Conservation (phyloP, 2,888 invertebrate genomes). For the Drosophila neotestacea region DNA sequence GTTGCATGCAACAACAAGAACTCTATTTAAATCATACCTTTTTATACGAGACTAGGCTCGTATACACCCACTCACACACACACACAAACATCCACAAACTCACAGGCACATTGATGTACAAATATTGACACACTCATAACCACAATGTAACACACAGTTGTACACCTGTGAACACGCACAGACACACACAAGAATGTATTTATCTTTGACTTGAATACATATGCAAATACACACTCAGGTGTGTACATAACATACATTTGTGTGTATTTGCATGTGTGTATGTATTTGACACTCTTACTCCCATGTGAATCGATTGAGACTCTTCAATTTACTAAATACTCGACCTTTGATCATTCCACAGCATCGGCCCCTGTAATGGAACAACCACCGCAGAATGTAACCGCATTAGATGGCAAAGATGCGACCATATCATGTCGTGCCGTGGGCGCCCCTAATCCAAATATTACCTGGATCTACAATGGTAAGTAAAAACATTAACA, state of each 20-base stretch:
- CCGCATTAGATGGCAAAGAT: constrained; percentile 96
- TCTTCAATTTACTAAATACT: constrained; percentile 16
- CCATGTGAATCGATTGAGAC: neutral
- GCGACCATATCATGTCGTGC: constrained; percentile 95
- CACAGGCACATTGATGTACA: neutral
- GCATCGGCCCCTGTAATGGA: constrained; percentile 96
- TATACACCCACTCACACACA: neutral
- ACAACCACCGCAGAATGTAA: constrained; percentile 92
- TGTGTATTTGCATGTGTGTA: neutral
- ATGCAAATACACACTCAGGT: constrained; percentile 19
- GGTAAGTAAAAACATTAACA: constrained; percentile 87
- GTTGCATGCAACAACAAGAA: constrained; percentile 8
- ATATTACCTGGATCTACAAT: constrained; percentile 96
- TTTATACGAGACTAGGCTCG: constrained; percentile 6
- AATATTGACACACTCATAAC: constrained; percentile 25
- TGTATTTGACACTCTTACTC: constrained; percentile 11
- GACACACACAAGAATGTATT: constrained; percentile 13
- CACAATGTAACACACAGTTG: constrained; percentile 18
- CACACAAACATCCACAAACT: constrained; percentile 12
- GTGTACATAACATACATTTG: too few species aligned
- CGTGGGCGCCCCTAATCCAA: constrained; percentile 95
- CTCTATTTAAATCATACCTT: constrained; percentile 12
- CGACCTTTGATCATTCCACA: constrained; percentile 79
- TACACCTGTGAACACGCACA: constrained; percentile 7
- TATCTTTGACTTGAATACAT: constrained; percentile 22